phyloP scores from a whole-genome alignment of 2,888 invertebrate species.

The Anodontia alba region DNA sequence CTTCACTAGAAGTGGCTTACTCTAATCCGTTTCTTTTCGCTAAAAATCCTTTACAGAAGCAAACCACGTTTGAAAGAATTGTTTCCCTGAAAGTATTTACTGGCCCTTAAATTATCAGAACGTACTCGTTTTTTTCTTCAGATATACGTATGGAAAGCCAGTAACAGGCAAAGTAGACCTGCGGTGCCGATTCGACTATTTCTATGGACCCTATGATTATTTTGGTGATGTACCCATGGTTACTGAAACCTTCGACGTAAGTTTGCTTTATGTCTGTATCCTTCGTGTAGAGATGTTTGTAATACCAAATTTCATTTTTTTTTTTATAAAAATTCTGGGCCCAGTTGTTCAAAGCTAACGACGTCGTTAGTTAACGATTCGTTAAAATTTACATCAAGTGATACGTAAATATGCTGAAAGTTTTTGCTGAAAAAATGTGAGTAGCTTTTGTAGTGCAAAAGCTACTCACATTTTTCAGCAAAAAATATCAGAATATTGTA shows the following conservation, averaged over 20 bases:
- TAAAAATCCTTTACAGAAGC: too few relatives aligned
- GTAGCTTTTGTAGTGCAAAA: too few relatives aligned
- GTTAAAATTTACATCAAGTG: too few relatives aligned
- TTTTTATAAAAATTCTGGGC: neutral
- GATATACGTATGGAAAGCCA: conserved; percentile 74
- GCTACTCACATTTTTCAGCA: too few relatives aligned
- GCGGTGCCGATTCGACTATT: neutral
- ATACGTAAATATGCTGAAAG: neutral
- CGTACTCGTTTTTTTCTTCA: conserved; percentile 86
- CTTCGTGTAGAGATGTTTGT: too few relatives aligned
- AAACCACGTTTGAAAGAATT: too few relatives aligned
- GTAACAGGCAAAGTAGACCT: conserved; percentile 14
- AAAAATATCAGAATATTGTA: too few relatives aligned
- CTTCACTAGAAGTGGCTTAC: too few relatives aligned
- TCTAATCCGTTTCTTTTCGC: too few relatives aligned
- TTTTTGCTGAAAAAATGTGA: neutral
- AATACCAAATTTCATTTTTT: neutral
- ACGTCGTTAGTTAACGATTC: too few relatives aligned
- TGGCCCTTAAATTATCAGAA: too few relatives aligned
- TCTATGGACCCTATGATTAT: neutral
- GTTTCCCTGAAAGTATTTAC: too few relatives aligned
- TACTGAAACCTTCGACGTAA: neutral
- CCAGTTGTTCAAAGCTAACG: neutral
- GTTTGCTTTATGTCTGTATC: neutral
- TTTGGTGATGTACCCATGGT: conserved; percentile 1